Base-by-base conservation (phyloP, 2,888 invertebrate genomes). In the Electrophaes corylata region DNA sequence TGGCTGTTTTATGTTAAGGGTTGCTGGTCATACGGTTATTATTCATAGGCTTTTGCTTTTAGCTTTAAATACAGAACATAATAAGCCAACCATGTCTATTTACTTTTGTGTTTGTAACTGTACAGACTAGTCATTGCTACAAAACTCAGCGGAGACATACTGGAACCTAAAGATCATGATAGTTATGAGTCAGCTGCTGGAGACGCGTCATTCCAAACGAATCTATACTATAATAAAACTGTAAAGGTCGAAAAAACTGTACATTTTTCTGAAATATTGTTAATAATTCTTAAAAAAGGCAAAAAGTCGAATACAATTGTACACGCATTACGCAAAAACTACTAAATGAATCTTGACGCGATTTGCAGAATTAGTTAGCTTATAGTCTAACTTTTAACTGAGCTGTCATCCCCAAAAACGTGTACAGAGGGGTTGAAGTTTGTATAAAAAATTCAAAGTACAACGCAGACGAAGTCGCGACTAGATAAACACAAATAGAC, bases 181-280 rank as follows among this genome's bases (percentile, higher is more conserved):
- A 23, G 31, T 37, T 44, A 35, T 50, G 49, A 41, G 46, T 46
- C 54, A 54, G 49, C 54, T 54, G 50, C 12, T 16, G 19, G 40
- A 46, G 33, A 44, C 43, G 54, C 19, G 47, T 39, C 41, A 41
- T 41, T 46, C 16, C 37, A 31, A 50, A 37, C 20, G n/a, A 43
- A 44, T 16, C 16, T 16, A 18, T 11, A 48, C 4, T n/a, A 33
- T 12, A 4, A 16, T n/a, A n/a, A n/a, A n/a, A n/a, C n/a, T n/a
- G n/a, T n/a, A n/a, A n/a, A n/a, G n/a, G n/a, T n/a, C n/a, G n/a
- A n/a, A n/a, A n/a, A n/a, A n/a, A n/a, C n/a, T n/a, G n/a, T n/a
- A n/a, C n/a, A n/a, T n/a, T n/a, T n/a, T n/a, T n/a, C n/a, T n/a
- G n/a, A n/a, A n/a, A n/a, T n/a, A n/a, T n/a, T n/a, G n/a, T n/a